Evolutionary conservation across 2,888 invertebrate genomes (phyloP).

Genomic region (Pyrochroa serraticornis): DNA sequence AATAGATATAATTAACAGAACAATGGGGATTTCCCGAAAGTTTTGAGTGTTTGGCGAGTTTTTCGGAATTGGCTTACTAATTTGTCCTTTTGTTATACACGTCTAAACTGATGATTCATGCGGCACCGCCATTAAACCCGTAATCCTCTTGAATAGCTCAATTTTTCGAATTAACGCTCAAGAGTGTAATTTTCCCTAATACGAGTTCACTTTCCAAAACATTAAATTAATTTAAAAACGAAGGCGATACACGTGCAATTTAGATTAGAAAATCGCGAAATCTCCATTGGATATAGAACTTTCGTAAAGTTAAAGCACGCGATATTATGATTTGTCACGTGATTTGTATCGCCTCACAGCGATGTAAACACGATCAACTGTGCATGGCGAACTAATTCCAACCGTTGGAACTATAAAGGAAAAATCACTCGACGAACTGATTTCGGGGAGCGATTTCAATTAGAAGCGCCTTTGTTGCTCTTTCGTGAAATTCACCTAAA

Average conservation of each 20-base stretch:
- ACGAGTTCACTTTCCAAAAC: slow-evolving; percentile 31
- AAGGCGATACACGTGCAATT: slow-evolving; percentile 42
- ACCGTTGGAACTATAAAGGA: slow-evolving; percentile 4
- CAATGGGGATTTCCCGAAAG: slow-evolving; percentile 14
- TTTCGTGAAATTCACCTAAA: slow-evolving; percentile 3
- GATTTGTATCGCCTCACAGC: slow-evolving; percentile 33
- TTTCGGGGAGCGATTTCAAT: slow-evolving; percentile 10
- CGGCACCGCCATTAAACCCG: too few relatives aligned
- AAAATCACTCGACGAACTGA: not conserved
- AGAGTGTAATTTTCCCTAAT: slow-evolving; percentile 33
- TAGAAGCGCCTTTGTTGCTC: slow-evolving; percentile 1
- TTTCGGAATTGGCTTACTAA: too few relatives aligned
- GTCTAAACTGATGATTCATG: slow-evolving; percentile 6
- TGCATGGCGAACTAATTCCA: not conserved
- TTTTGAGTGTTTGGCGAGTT: slow-evolving; percentile 12
- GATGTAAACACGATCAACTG: slow-evolving; percentile 1
- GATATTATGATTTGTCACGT: slow-evolving; percentile 50
- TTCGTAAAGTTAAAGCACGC: slow-evolving; percentile 44
- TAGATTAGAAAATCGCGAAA: slow-evolving; percentile 41
- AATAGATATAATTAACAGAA: slow-evolving; percentile 26
- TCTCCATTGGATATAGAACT: slow-evolving; percentile 41
- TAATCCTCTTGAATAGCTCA: slow-evolving; percentile 11
- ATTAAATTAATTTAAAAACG: slow-evolving; percentile 43
- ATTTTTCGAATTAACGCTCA: slow-evolving; percentile 7
- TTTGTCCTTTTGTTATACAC: too few relatives aligned